Conservation (phyloP, 2,113 vertebrate species). For the Zapus hudsonius region DNA sequence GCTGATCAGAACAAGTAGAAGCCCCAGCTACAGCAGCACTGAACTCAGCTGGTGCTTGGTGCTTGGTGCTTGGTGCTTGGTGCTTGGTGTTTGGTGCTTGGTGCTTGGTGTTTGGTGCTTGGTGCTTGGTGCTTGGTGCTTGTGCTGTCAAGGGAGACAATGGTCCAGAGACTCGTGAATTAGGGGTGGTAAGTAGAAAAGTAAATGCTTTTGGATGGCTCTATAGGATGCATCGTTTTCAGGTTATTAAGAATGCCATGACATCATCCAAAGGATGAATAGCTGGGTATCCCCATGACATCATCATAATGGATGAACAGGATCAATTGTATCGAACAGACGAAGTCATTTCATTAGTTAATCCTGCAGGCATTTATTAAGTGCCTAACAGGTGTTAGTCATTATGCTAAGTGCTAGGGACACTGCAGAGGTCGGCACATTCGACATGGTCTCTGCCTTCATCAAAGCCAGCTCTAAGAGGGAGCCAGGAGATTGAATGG, state of each 20-base stretch:
- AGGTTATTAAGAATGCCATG: slow-evolving; percentile 26
- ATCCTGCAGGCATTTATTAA: not conserved
- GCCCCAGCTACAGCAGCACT: too few relatives aligned
- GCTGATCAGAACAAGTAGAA: not conserved
- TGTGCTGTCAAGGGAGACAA: not conserved
- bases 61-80: not conserved
- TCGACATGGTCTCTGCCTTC: not conserved
- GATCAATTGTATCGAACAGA: not conserved
- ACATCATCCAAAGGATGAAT: slow-evolving; percentile 7
- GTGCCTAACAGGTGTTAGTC: not conserved
- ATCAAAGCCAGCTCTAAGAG: not conserved
- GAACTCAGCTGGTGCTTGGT: not conserved
- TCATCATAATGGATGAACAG: not conserved
- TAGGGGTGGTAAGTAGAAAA: not conserved
- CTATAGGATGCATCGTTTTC: not conserved
- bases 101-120: not conserved
- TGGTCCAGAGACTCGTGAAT: not conserved
- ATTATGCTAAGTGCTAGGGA: not conserved
- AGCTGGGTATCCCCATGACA: not conserved
- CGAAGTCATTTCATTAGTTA: slow-evolving; percentile 39
- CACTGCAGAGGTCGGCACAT: not conserved
- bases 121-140: not conserved
- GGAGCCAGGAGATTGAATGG: not conserved
- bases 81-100: not conserved
- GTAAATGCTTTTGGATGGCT: not conserved